These are phyloP conservation scores for Coturnix japonica DNA, from an alignment of 2,113 vertebrate species.

Conservation along the genomic window DNA sequence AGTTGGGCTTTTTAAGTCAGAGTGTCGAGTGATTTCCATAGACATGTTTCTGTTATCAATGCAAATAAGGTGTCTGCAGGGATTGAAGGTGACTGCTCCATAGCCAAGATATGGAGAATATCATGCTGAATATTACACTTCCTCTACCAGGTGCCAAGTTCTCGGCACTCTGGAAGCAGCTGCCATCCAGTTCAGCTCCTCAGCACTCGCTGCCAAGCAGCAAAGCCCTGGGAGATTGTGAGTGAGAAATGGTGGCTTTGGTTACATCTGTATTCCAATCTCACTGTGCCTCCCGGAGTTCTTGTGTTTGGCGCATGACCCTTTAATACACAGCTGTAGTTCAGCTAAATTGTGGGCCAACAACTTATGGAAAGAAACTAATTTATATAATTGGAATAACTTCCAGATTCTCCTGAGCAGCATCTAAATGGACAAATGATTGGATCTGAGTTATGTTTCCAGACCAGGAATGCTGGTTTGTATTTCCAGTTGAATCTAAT, in stretches of 20 bases:
- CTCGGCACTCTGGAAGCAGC: background rate
- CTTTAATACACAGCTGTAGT: background rate
- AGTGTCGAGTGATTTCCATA: background rate
- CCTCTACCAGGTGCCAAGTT: background rate
- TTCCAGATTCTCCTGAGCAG: background rate
- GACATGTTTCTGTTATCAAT: background rate
- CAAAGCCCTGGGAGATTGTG: background rate
- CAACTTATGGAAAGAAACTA: background rate
- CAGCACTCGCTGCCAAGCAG: background rate
- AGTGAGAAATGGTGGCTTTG: background rate
- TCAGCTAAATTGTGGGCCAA: background rate
- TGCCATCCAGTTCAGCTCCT: background rate
- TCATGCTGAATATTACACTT: background rate
- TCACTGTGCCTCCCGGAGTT: background rate
- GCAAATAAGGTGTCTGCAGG: background rate
- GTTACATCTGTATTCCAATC: background rate
- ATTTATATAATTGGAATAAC: background rate
- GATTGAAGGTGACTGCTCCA: background rate
- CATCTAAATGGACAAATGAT: background rate
- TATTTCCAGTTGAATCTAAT: background rate
- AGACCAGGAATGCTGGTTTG: background rate
- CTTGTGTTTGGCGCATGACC: background rate
- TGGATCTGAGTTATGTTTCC: background rate
- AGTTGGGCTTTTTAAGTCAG: background rate
- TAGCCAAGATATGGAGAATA: background rate